Evolutionary conservation across 2,888 invertebrate genomes (phyloP).

Genomic region (Tetragnatha montana): DNA sequence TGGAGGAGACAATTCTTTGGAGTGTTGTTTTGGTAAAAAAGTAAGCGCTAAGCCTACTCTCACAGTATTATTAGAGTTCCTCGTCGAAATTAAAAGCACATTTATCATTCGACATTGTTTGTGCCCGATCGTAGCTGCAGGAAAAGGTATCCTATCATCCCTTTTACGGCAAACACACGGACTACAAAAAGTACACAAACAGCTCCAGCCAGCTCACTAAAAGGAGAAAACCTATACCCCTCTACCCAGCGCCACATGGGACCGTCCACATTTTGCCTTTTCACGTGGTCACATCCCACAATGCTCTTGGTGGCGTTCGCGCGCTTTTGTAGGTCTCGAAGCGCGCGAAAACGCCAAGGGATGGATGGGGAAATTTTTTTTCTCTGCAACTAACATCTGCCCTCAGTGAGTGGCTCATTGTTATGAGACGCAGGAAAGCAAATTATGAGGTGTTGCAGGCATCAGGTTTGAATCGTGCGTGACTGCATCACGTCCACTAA

Average conservation of each 20-base stretch:
- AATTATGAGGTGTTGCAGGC: conserved; percentile 5
- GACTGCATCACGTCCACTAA: neutral
- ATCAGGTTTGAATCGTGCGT: conserved; percentile 1
- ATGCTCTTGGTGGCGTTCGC: conserved; percentile 47
- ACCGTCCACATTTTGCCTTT: conserved; percentile 69
- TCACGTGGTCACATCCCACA: conserved; percentile 70
- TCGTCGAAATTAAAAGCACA: conserved; percentile 18
- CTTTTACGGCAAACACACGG: conserved; percentile 18
- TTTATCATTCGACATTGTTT: conserved; percentile 21
- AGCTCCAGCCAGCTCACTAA: conserved; percentile 39
- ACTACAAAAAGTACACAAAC: conserved; percentile 58
- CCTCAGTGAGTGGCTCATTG: neutral
- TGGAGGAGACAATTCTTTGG: conserved; percentile 12
- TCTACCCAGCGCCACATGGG: conserved; percentile 57
- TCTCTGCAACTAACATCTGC: conserved; percentile 30
- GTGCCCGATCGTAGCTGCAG: conserved; percentile 15
- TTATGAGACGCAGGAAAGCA: conserved; percentile 10
- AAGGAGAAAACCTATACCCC: conserved; percentile 40
- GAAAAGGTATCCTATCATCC: conserved; percentile 25
- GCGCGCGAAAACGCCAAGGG: conserved; percentile 54
- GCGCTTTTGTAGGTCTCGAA: conserved; percentile 32
- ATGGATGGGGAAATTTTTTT: conserved; percentile 5
- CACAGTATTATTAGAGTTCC: conserved; percentile 9
- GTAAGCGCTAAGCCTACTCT: conserved; percentile 60
- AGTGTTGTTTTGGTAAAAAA: conserved; percentile 32